These are phyloP conservation scores for Osmoderma eremita DNA, from an alignment of 2,888 invertebrate genomes.

Conservation along the genomic window DNA sequence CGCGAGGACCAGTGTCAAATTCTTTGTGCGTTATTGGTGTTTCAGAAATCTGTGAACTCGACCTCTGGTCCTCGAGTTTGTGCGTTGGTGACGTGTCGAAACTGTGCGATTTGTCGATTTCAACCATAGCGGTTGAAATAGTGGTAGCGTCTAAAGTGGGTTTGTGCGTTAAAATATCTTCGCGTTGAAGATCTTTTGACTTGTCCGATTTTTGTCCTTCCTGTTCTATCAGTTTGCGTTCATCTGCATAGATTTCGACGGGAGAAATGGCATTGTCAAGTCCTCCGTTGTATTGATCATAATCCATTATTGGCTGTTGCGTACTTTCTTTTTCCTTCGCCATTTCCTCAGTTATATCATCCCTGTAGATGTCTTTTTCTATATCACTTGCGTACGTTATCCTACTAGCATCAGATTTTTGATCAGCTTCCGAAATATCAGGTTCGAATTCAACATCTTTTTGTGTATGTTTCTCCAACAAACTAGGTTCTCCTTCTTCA, in stretches of 20 bases:
- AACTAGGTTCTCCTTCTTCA: slow-evolving; percentile 32
- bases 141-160: slow-evolving; percentile 35
- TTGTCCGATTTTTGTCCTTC: slow-evolving; percentile 41
- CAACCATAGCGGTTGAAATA: slow-evolving; percentile 40
- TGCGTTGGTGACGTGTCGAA: slow-evolving; percentile 45
- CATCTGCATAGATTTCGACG: slow-evolving; percentile 7
- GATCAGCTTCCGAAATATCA: slow-evolving; percentile 39
- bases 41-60: slow-evolving; percentile 49
- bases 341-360: slow-evolving; percentile 26
- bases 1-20: slow-evolving; percentile 49
- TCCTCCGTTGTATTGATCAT: slow-evolving; percentile 33
- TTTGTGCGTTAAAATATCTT: slow-evolving; percentile 49
- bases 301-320: slow-evolving; percentile 16
- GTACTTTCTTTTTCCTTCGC: slow-evolving; percentile 13
- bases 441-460: slow-evolving; percentile 33
- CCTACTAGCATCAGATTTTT: slow-evolving; percentile 42
- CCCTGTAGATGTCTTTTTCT: slow-evolving; percentile 38
- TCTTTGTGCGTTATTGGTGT: slow-evolving; percentile 53
- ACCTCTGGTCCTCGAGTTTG: slow-evolving; percentile 49
- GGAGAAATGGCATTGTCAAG: slow-evolving; percentile 1
- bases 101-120: slow-evolving; percentile 49
- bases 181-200: slow-evolving; percentile 38
- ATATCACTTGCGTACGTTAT: slow-evolving; percentile 43
- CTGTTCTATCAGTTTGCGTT: slow-evolving; percentile 33
- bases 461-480: slow-evolving; percentile 15